These are phyloP conservation scores for Hylaeus anthracinus DNA, from an alignment of 1,140 invertebrate species.

Conservation along the genomic window DNA sequence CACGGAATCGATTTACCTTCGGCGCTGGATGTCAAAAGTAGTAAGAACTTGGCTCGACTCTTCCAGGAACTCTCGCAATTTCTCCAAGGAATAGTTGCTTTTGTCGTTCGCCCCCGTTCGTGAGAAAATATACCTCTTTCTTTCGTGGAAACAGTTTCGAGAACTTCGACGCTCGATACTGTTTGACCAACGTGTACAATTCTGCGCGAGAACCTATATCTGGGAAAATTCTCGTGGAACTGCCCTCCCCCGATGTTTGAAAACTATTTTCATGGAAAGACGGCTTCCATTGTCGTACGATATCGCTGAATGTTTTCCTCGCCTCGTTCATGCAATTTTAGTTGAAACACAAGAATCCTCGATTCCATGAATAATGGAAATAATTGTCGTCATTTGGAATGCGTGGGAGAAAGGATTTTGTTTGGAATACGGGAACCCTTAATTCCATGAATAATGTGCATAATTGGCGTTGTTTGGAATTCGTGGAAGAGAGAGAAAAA, in stretches of 20 bases:
- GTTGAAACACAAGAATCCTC: too few relatives aligned
- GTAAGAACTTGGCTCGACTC: background rate
- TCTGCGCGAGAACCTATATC: background rate
- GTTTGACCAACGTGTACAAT: background rate
- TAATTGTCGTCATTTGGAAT: too few relatives aligned
- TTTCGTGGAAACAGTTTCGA: background rate
- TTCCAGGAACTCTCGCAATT: background rate
- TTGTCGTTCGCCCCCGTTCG: background rate
- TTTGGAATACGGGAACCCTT: too few relatives aligned
- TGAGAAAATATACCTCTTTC: background rate
- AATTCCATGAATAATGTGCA: too few relatives aligned
- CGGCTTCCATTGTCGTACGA: too few relatives aligned
- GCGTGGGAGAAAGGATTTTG: too few relatives aligned
- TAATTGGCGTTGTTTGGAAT: too few relatives aligned
- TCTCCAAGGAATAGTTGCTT: constrained; percentile 5
- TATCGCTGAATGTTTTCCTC: too few relatives aligned
- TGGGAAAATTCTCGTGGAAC: background rate
- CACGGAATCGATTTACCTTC: constrained; percentile 4
- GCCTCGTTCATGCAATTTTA: too few relatives aligned
- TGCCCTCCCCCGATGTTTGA: background rate
- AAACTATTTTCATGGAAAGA: background rate
- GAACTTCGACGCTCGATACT: background rate
- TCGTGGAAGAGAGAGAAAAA: too few relatives aligned
- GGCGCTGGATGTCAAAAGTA: background rate
- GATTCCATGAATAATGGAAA: too few relatives aligned